Base-by-base conservation (phyloP, 1,140 invertebrate genomes). In the Elysia chlorotica region DNA sequence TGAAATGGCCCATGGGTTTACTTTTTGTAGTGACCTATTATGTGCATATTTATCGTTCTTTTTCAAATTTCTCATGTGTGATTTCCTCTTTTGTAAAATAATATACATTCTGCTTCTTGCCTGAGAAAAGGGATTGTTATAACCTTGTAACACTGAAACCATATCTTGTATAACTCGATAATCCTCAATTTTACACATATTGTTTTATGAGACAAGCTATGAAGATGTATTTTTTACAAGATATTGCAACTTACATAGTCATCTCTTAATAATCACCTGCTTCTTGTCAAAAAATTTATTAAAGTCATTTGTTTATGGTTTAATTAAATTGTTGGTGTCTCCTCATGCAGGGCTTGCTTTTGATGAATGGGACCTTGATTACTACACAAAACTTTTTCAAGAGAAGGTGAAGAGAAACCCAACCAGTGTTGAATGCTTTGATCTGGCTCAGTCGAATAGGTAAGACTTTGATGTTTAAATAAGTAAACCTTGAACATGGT, bases 381-480 rank as follows among this genome's bases (percentile, higher is more conserved):
- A 87, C 78, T 89, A 90, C 75, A 84, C 86, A 5, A 75, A 89
- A 21, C 71, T 89, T 61, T 90, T 89, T 74, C 89, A 92, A 25
- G 81, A 86, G 63, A 93, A 94, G 78, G 87, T 97, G 0, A 93
- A 94, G 76, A 90, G 96, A 57, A 97, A 99, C 89, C 97, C 97
- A 21, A 99, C 97, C 0, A 98, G 94, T 86, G 96, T 99, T 0
- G 97, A 99, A 87, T 94, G 97, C 79, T 98, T 99, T 89, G 97
- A 99, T 89, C 90, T 99, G 63, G 97, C 97, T n/a, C 97, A 99
- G 87, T 97, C 96, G 23, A 99, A 99, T 85, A 97, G 87, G 87
- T 88, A 74, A 66, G 66, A 14, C 1, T 48, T 3, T 23, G 28
- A n/a, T n/a, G n/a, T n/a, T n/a, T n/a, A n/a, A n/a, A n/a, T n/a